Evolutionary conservation across 1,140 invertebrate species (phyloP).

Genomic region (Heliconius melpomene): DNA sequence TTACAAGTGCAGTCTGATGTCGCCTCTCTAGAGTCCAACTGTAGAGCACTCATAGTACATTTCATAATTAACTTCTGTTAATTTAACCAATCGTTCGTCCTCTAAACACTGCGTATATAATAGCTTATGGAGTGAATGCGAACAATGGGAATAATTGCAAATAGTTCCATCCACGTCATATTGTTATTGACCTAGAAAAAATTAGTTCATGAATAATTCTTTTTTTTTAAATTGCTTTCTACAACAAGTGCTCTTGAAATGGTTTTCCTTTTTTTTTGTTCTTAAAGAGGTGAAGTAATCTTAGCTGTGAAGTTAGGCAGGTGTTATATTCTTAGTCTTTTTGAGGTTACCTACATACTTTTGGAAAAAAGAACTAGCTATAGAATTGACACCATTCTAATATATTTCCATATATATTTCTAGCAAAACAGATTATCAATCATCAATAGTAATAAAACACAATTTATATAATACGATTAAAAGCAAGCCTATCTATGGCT

Average conservation of each 20-base stretch:
- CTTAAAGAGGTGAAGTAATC: constrained; percentile 6
- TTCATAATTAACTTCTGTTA: not conserved
- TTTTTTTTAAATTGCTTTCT: constrained; percentile 4
- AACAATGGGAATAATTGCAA: constrained; percentile 6
- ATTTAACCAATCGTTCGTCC: not conserved
- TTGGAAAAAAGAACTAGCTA: too few relatives aligned
- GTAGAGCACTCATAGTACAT: not conserved
- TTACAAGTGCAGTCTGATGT: not conserved
- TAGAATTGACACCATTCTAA: too few relatives aligned
- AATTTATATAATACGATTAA: too few relatives aligned
- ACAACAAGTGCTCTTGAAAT: constrained; percentile 8
- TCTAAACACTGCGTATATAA: not conserved
- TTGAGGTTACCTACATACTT: not conserved
- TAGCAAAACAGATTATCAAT: too few relatives aligned
- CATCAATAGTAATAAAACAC: too few relatives aligned
- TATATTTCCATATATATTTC: too few relatives aligned
- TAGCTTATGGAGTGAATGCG: not conserved
- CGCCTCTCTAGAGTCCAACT: too few relatives aligned
- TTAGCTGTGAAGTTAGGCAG: constrained; percentile 2
- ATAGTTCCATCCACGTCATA: constrained; percentile 2
- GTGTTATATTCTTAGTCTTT: not conserved
- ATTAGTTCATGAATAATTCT: constrained; percentile 13
- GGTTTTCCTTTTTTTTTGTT: constrained; percentile 14
- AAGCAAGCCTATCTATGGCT: not conserved
- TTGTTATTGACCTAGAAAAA: constrained; percentile 11